Base-by-base conservation (phyloP, 2,888 invertebrate species). In the Cremastinae sp. region DNA sequence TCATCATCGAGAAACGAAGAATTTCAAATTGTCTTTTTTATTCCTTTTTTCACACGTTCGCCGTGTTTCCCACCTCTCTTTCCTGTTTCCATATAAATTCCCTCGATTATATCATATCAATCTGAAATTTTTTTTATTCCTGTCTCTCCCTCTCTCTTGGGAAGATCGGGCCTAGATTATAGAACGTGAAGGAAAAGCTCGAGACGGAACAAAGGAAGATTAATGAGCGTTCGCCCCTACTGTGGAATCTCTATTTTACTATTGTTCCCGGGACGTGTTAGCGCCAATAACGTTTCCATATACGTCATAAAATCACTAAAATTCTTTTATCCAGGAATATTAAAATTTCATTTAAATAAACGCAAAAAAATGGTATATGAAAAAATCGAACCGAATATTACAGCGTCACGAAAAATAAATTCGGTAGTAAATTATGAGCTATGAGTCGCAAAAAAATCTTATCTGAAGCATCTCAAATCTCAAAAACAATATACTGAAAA, bases 161-260 rank as follows among this genome's bases (percentile, higher is more conserved):
- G 69, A 68, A 66, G 61, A 70, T 64, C 77, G 37, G 77, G 51
- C 59, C 64, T 59, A 76, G 74, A 82, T 82, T 78, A 78, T 66
- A 79, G 79, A 72, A 71, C 70, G 74, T 61, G 73, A 64, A 59
- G 78, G 75, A 78, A 79, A 77, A 78, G 74, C 72, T 64, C 59
- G 41, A 74, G 65, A 72, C 70, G 69, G 78, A 82, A 81, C 80
- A 82, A 82, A 82, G 77, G 80, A 81, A 81, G 81, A 82, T 82
- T 81, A 81, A 82, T 78, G 82, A 82, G 75, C 59, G 51, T 28
- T 14, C 58, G 65, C 65, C 61, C 45, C 69, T 59, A 51, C 56
- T 37, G 62, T 72, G 74, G 78, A 79, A 70, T 73, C 69, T 58
- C 75, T 59, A 74, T 73, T 66, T 58, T 75, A 77, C 75, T 73